Evolutionary conservation across 2,888 invertebrate genomes (phyloP).

Genomic region (Melipona beecheii): DNA sequence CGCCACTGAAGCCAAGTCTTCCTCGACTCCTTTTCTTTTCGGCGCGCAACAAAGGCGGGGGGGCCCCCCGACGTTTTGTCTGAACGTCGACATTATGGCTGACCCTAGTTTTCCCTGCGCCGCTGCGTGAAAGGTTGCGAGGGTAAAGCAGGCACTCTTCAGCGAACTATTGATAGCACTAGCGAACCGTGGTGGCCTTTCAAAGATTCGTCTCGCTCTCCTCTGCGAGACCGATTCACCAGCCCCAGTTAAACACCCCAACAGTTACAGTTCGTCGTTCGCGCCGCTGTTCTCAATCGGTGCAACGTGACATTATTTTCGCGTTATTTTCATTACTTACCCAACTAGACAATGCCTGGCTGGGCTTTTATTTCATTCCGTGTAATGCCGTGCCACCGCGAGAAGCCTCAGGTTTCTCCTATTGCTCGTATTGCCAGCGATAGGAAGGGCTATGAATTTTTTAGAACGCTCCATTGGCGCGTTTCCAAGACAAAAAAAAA

Average conservation of each 20-base stretch:
- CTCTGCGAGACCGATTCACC: constrained; percentile 11
- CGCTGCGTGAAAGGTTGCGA: constrained; percentile 63
- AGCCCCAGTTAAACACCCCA: not conserved
- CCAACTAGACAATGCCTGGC: constrained; percentile 41
- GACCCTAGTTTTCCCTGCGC: constrained; percentile 61
- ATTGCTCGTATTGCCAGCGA: not conserved
- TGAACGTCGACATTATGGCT: constrained; percentile 58
- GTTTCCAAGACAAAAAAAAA: not conserved
- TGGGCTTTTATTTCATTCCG: constrained; percentile 50
- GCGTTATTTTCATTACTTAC: constrained; percentile 50
- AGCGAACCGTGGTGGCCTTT: constrained; percentile 72
- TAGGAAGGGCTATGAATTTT: not conserved
- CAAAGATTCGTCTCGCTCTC: constrained; percentile 66
- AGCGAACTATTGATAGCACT: constrained; percentile 74
- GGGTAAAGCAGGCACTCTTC: constrained; percentile 66
- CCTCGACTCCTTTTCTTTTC: constrained; percentile 13
- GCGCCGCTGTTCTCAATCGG: too few species aligned
- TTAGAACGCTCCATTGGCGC: not conserved
- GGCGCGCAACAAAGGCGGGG: constrained; percentile 6
- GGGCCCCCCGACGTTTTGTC: constrained; percentile 26
- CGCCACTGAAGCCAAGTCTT: constrained; percentile 25
- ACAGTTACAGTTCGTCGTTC: too few species aligned
- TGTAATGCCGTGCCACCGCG: constrained; percentile 5
- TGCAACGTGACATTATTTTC: not conserved
- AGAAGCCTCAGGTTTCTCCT: not conserved